Evolutionary conservation across 1,140 invertebrate species (phyloP).

Genomic region (Neuroterus valhalla): DNA sequence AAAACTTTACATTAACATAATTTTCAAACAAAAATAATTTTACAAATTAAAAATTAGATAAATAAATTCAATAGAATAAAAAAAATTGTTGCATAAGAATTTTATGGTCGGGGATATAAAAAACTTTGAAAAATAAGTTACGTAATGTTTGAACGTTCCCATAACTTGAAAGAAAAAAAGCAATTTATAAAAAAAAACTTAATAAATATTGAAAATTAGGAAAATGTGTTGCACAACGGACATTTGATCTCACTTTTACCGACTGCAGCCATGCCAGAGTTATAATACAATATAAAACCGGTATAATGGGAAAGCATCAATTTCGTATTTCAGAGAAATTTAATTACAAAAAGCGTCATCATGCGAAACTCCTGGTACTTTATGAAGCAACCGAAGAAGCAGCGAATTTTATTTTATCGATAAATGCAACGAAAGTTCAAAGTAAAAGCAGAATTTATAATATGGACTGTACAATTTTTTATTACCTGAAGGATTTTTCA

Average conservation of each 20-base stretch:
- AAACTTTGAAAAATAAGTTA: background rate
- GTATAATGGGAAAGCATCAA: conserved; percentile 44
- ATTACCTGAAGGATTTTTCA: background rate
- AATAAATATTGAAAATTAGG: background rate
- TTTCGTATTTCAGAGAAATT: conserved; percentile 47
- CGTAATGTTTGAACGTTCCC: no score
- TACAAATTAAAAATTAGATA: background rate
- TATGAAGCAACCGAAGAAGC: background rate
- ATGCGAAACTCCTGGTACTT: conserved; percentile 34
- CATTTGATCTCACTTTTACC: background rate
- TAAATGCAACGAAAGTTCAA: conserved; percentile 23
- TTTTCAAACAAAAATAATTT: no score
- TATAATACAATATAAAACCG: conserved; percentile 39
- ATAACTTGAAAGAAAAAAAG: no score
- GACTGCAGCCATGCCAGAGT: background rate
- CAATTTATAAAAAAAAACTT: no score
- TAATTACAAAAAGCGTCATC: conserved; percentile 46
- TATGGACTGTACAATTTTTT: background rate
- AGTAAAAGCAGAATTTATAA: background rate
- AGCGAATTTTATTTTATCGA: conserved; percentile 8
- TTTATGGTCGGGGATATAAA: no score
- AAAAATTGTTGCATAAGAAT: no score
- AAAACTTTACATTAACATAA: no score
- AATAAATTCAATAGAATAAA: background rate
- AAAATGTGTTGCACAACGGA: background rate